These are phyloP conservation scores for Lissonota sp. DNA, from an alignment of 2,888 invertebrate genomes.

Conservation along the genomic window DNA sequence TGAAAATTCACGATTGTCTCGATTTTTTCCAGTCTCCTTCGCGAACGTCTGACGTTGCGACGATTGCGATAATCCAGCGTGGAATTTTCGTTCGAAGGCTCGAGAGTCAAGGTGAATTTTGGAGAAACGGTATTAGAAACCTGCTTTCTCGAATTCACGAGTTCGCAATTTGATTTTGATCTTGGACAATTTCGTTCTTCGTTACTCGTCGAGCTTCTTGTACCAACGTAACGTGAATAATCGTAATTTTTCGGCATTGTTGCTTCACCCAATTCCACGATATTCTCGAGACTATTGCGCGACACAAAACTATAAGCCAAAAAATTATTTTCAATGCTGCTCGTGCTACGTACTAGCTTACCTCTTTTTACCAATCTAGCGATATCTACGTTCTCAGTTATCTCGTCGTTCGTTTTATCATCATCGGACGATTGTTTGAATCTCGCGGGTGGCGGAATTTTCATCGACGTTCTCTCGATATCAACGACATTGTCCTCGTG, in stretches of 20 bases:
- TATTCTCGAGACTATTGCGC: conserved; percentile 70
- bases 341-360: conserved; percentile 79
- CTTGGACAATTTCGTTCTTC: background rate
- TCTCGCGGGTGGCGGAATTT: conserved; percentile 29
- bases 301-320: conserved; percentile 76
- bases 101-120: background rate
- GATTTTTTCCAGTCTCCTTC: conserved; percentile 65
- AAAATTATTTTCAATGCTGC: conserved; percentile 69
- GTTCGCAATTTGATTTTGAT: conserved; percentile 33
- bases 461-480: conserved; percentile 18
- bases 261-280: conserved; percentile 65
- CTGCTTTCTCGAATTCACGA: background rate
- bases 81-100: conserved; percentile 6
- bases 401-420: background rate
- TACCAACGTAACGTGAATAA: background rate
- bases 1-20: conserved; percentile 64
- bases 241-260: conserved; percentile 11
- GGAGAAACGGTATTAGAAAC: too few species aligned
- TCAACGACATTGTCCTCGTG: conserved; percentile 47
- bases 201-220: conserved; percentile 13
- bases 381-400: conserved; percentile 70
- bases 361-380: conserved; percentile 80
- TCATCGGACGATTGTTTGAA: conserved; percentile 34
- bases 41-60: background rate
- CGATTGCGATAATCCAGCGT: conserved; percentile 12